phyloP scores from a whole-genome alignment of 2,888 invertebrate species.

The Chaetogeoica ovagalla region DNA sequence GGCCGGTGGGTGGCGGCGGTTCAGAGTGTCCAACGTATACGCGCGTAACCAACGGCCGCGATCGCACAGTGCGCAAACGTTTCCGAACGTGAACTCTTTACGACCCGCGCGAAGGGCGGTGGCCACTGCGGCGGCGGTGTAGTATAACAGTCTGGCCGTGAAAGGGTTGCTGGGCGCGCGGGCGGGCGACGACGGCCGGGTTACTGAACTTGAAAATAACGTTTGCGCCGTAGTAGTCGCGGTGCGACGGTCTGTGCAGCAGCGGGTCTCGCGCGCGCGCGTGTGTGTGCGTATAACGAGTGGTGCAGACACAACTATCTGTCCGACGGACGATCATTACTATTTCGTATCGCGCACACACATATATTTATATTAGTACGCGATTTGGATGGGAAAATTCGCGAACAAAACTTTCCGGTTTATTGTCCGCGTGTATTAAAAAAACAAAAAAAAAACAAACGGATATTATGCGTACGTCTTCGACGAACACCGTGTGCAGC shows the following conservation, averaged over 20 bases:
- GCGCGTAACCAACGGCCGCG: not conserved
- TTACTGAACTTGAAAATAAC: conserved; percentile 51
- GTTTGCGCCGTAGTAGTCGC: not conserved
- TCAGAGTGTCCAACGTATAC: not conserved
- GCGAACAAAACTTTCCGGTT: no score
- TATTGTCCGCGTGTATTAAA: no score
- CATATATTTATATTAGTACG: no score
- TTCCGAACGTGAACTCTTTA: conserved; percentile 37
- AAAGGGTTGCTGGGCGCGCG: conserved; percentile 30
- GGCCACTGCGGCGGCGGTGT: not conserved
- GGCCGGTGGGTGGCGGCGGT: not conserved
- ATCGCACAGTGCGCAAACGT: conserved; percentile 18
- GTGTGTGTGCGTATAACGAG: no score
- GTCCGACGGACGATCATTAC: no score
- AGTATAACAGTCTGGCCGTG: conserved; percentile 33
- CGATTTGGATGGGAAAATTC: no score
- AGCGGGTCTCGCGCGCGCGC: not conserved
- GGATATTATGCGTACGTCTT: no score
- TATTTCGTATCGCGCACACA: no score
- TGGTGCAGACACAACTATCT: no score
- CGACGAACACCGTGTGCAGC: no score
- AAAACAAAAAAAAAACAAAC: no score
- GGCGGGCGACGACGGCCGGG: conserved; percentile 20
- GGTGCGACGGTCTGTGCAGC: not conserved
- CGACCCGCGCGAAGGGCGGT: conserved; percentile 41